phyloP scores from a whole-genome alignment of 2,797 vertebrate genomes.

The Okamejei kenojei region DNA sequence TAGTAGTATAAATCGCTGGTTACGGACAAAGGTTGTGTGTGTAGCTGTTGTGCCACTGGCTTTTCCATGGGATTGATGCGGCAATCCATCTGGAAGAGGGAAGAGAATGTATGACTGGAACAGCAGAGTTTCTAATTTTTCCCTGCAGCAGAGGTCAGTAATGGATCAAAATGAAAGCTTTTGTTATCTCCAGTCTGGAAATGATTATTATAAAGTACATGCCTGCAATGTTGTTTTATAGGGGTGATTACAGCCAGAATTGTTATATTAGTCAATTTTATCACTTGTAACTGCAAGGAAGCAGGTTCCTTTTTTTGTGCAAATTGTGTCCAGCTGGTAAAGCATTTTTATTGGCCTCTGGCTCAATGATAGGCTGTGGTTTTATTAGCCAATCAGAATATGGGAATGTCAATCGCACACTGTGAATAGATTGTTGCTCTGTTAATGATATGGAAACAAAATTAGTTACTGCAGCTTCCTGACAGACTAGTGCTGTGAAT shows the following conservation, averaged over 20 bases:
- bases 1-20: not conserved
- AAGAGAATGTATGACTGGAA: not conserved
- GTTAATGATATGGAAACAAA: constrained; percentile 33
- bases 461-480: constrained; percentile 23
- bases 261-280: constrained; percentile 36
- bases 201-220: not conserved
- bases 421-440: not conserved
- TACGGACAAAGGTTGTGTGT: not conserved
- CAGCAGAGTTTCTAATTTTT: not conserved
- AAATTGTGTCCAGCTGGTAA: not conserved
- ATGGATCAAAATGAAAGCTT: constrained; percentile 13
- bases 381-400: constrained; percentile 20
- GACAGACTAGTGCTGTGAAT: not conserved
- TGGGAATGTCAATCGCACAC: not conserved
- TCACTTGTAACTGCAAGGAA: constrained; percentile 35
- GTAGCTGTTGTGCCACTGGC: not conserved
- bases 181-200: constrained; percentile 12
- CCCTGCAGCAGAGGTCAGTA: constrained; percentile 13
- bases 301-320: constrained; percentile 20
- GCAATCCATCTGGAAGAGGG: not conserved
- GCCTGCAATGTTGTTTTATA: constrained; percentile 11
- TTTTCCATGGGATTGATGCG: not conserved
- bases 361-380: not conserved
- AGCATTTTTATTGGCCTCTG: constrained; percentile 17
- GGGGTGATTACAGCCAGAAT: constrained; percentile 17